Percentiles rank a stretch among this genome's conserved stretches.
These are phyloP conservation scores for Geothlypis trichas DNA, from an alignment of 2,113 vertebrate species.

Conservation along the genomic window DNA sequence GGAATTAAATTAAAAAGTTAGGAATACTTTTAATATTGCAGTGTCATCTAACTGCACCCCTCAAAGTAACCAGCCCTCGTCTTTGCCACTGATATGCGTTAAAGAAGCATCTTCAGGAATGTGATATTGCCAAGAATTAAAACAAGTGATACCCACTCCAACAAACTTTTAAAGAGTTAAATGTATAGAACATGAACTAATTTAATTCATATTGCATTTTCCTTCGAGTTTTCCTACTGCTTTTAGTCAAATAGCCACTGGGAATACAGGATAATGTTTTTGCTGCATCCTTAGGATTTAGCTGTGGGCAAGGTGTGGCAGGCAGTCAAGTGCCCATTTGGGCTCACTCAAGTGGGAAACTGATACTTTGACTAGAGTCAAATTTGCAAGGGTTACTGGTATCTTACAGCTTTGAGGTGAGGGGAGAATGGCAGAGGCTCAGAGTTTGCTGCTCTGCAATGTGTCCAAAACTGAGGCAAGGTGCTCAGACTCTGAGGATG, in stretches of 20 bases:
- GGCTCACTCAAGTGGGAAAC: not conserved
- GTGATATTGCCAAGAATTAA: not conserved
- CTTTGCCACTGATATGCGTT: not conserved
- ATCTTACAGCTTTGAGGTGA: not conserved
- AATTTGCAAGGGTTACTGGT: not conserved
- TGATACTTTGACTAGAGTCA: not conserved
- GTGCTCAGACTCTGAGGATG: not conserved
- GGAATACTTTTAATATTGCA: not conserved
- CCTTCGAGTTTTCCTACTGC: not conserved
- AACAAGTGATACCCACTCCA: not conserved
- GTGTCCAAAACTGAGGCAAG: not conserved
- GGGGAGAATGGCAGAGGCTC: not conserved
- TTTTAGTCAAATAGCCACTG: not conserved
- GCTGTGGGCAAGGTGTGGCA: not conserved
- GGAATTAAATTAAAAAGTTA: slow-evolving; percentile 17
- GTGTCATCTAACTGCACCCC: not conserved
- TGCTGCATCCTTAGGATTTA: not conserved
- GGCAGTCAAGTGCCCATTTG: not conserved
- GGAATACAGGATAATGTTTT: not conserved
- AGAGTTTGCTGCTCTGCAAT: not conserved
- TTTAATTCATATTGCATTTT: not conserved
- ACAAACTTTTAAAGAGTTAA: not conserved
- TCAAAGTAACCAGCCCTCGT: not conserved
- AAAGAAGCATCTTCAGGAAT: not conserved
- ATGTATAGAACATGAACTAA: not conserved